Base-by-base conservation (phyloP, 30 jellyfish, hydroid and myxozoan species). In the Cassiopea andromeda region DNA sequence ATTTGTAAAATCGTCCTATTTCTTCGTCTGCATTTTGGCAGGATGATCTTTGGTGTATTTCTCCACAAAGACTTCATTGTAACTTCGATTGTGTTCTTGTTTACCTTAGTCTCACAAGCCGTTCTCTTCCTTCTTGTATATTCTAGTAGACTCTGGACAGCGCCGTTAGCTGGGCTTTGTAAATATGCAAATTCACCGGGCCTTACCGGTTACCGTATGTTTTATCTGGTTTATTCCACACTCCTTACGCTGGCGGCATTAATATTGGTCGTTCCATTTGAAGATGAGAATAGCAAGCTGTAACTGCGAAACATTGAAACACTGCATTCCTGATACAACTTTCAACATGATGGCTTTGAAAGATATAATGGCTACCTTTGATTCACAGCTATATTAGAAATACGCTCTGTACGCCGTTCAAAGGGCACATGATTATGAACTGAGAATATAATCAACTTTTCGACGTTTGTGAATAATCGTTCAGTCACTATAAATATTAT, bases 191-290 rank as follows among this genome's bases (percentile, higher is more conserved):
- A 96, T 71, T 91, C 99, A 18, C 99, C 99, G 1, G 88, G 88
- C 74, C 64, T 96, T 27, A 91, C 98, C 44, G 98, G 99, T 38
- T 96, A 91, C 67, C 89, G 99, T 16, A 96, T 96, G 98, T 96
- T 96, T 58, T 96, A 95, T 64, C 78, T 96, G 14, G 92, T 88
- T 19, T 96, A 96, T 80, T 96, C 99, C 43, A 83, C 94, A 1
- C 79, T 96, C 82, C 87, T 96, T 44, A 96, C 99, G 44, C 77
- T 96, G 44, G 99, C 98, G 8, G 99, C 92, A 27, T 80, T 96
- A 50, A 89, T 96, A 49, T 75, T 96, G 54, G 98, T 85, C 1
- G 87, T 96, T 43, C 99, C 99, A 27, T 46, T 80, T 49, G 90
- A 90, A 4, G 16, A 75, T 1, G 87, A 80, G 80, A 48, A 77